Evolutionary conservation across 2,797 vertebrate genomes (phyloP), one percentile per base, ranked within the genome.

Genomic region (Sitta carolinensis): DNA sequence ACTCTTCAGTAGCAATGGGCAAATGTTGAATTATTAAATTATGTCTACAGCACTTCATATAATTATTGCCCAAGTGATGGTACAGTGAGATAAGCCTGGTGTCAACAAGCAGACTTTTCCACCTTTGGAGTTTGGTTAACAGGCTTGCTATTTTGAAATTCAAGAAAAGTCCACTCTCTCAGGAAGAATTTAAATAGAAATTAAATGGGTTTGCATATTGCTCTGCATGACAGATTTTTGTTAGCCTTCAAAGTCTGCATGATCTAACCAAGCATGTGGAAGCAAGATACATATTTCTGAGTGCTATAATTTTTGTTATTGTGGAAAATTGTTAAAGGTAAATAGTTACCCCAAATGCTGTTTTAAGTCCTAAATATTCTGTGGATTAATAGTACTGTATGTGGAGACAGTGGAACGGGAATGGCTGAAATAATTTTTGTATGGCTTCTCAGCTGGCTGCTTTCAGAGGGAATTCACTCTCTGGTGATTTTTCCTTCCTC

Each of bases 131-230:
- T 94, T 84, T 90, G 63, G 92, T 82, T 96, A 94, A 81, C 62
- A 82, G 72, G 54, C 48, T 82, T 55, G 50, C 81, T 95, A 43
- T 82, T 95, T 92, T 94, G 77, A 70, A 96, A 93, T 96, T 95
- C 96, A 94, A 34, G 79, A 89, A 47, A 90, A 94, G 74, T 90
- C 94, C 34, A 70, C 68, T 89, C 82, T 87, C 57, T 95, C 80
- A 90, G 68, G 75, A 94, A 93, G 90, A 94, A 94, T 96, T 95
- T 94, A 93, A 95, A 94, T 80, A 95, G 92, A 95, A 96, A 95
- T 95, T 94, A 93, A 97, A 95, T 94, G 55, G 50, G 57, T 87
- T 95, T 93, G 57, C 86, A 89, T 94, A 82, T 69, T 93, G 74
- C 69, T 93, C 85, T 90, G 70, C 87, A 86, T 85, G 94, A 86